Base-by-base conservation (phyloP, 2,113 vertebrate genomes). In the Euleptes europaea region DNA sequence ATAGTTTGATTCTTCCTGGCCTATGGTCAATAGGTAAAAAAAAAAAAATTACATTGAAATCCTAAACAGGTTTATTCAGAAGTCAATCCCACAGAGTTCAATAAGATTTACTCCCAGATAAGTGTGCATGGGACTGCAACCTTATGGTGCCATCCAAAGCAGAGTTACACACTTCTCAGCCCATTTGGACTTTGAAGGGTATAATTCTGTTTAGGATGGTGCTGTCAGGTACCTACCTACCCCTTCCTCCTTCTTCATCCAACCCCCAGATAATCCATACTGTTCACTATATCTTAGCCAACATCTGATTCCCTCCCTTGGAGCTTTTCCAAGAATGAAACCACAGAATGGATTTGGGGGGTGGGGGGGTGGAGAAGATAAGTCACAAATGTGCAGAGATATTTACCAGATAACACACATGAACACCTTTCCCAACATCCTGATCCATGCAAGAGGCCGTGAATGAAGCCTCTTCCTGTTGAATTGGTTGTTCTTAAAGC, bases 1-100 rank as follows among this genome's bases (percentile, higher is more conserved):
- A 54, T 12, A 23, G 54, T 57, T 21, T 23, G 17, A 57, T 57
- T 54, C 15, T 14, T 54, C 23, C 54, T 23, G 21, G 60, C 60
- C 60, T 28, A 28, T 28, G 78, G 35, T 38, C 40, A 40, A 81
- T 91, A 88, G 87, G 92, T 80, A 88, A 35, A 90, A 74, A 1
- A 47, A 80, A n/a, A 4, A 0, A 3, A 70, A 47, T 88, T 65
- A 75, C 78, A 72, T 42, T 38, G 77, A 51, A 2, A 67, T 63
- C n/a, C 47, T 7, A 63, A 63, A 28, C 23, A 26, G 4, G 21
- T 60, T 60, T 23, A 23, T 60, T 54, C 51, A 54, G 51, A 54
- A 54, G 51, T 26, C 26, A 63, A 23, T 63, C 60, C 21, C 60
- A 26, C 57, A 63, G 60, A 63, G 23, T 63, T 9, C 23, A 63